Evolutionary conservation across 1,140 invertebrate genomes (phyloP).

Genomic region (Neoseiulus cucumeris): DNA sequence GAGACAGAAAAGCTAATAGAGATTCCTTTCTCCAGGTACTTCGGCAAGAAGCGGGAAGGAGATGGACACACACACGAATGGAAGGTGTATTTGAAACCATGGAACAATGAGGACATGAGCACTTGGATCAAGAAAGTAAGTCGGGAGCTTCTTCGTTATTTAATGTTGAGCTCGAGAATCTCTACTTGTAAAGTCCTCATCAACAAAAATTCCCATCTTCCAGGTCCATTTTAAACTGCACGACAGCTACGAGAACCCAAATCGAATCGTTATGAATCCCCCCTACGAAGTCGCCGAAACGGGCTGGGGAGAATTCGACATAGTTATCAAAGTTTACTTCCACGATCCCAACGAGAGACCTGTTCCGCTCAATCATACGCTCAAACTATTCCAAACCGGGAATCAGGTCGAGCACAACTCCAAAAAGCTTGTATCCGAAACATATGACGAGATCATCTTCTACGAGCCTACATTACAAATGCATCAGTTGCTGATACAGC

Average conservation of each 20-base stretch:
- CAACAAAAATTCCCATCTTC: too few species aligned
- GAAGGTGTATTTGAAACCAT: constrained; percentile 94
- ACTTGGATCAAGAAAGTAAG: constrained; percentile 68
- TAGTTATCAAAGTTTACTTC: constrained; percentile 94
- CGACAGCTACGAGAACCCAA: constrained; percentile 88
- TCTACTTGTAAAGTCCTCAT: too few species aligned
- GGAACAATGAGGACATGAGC: constrained; percentile 65
- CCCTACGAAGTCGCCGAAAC: constrained; percentile 96
- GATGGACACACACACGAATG: constrained; percentile 98
- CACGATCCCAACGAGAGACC: constrained; percentile 66
- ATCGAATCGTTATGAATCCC: constrained; percentile 61
- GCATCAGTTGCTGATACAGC: constrained; percentile 8
- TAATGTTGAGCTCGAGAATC: too few species aligned
- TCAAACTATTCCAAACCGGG: constrained; percentile 69
- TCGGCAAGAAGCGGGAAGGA: constrained; percentile 92
- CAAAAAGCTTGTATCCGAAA: constrained; percentile 70
- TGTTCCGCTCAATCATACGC: constrained; percentile 80
- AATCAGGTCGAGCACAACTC: neutral
- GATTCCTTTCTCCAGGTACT: constrained; percentile 25
- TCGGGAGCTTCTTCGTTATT: too few species aligned
- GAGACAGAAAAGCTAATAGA: too few species aligned
- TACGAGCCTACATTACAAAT: constrained; percentile 16
- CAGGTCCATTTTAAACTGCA: constrained; percentile 80
- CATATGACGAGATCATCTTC: constrained; percentile 74
- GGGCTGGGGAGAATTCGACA: constrained; percentile 99